Conservation (phyloP, 1,140 invertebrate species). For the Leptinotarsa undecemlineata region DNA sequence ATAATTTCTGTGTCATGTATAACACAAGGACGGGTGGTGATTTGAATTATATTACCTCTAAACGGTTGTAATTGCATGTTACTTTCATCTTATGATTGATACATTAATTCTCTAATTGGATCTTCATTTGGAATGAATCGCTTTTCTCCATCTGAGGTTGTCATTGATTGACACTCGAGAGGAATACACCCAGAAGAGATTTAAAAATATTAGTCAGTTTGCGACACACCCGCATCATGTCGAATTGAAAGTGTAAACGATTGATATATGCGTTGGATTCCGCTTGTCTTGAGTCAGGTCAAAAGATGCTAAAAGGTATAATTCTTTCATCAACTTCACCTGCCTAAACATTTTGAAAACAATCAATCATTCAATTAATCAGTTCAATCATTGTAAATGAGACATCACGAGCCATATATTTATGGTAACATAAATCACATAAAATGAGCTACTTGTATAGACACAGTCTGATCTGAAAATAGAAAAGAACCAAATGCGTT, state of each 20-base stretch:
- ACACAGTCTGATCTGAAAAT: no score
- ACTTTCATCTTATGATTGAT: slow-evolving; percentile 6
- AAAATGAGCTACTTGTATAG: no score
- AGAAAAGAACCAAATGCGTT: no score
- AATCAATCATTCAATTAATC: no score
- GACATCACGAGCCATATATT: no score
- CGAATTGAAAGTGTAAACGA: background rate
- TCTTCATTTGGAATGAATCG: background rate
- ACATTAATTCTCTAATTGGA: slow-evolving; percentile 3
- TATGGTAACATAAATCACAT: no score
- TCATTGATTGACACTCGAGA: slow-evolving; percentile 2
- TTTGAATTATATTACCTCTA: background rate
- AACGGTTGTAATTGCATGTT: slow-evolving; percentile 1
- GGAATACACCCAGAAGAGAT: background rate
- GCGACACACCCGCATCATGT: background rate
- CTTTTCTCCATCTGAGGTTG: background rate
- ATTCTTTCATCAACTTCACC: no score
- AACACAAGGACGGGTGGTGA: background rate
- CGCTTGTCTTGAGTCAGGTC: background rate
- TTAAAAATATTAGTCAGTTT: background rate
- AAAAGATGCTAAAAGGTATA: no score
- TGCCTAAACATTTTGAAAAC: no score
- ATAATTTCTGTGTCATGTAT: background rate
- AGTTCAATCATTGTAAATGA: no score
- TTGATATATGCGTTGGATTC: background rate